Evolutionary conservation across 2,888 invertebrate genomes (phyloP).

Genomic region (Andricus curvator): DNA sequence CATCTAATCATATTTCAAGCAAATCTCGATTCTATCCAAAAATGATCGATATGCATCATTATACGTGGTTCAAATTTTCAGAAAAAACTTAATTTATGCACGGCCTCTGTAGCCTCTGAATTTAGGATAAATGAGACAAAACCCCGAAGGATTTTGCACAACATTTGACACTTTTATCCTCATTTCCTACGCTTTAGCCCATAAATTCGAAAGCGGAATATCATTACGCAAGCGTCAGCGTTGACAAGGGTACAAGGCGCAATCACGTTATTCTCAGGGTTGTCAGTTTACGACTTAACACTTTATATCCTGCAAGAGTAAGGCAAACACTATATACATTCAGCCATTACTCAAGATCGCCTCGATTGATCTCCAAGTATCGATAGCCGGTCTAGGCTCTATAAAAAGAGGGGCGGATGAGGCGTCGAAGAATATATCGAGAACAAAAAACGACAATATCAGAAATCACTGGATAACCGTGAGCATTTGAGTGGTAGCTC

Average conservation of each 20-base stretch:
- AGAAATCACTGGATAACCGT: background rate
- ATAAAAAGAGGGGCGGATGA: background rate
- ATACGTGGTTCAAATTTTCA: too few species aligned
- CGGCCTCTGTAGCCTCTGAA: too few species aligned
- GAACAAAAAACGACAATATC: background rate
- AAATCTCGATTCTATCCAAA: too few species aligned
- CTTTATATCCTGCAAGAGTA: conserved; percentile 12
- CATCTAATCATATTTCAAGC: too few species aligned
- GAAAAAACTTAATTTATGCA: too few species aligned
- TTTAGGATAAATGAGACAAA: background rate
- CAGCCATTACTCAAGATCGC: conserved; percentile 17
- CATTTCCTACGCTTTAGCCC: background rate
- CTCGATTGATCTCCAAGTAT: conserved; percentile 4
- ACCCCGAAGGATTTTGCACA: background rate
- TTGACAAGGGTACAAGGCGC: conserved; percentile 1
- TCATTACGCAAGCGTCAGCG: background rate
- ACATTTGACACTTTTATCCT: conserved; percentile 53
- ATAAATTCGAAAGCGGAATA: conserved; percentile 6
- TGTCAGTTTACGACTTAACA: conserved; percentile 7
- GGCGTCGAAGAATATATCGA: background rate
- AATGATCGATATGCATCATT: too few species aligned
- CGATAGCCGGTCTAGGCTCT: background rate
- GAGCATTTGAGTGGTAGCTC: background rate
- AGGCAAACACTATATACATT: conserved; percentile 14
- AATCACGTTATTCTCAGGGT: conserved; percentile 14